Percentiles rank a stretch among this genome's conserved stretches.
phyloP scores from a whole-genome alignment of 2,797 vertebrate genomes.

The Helicolenus hilgendorfi region DNA sequence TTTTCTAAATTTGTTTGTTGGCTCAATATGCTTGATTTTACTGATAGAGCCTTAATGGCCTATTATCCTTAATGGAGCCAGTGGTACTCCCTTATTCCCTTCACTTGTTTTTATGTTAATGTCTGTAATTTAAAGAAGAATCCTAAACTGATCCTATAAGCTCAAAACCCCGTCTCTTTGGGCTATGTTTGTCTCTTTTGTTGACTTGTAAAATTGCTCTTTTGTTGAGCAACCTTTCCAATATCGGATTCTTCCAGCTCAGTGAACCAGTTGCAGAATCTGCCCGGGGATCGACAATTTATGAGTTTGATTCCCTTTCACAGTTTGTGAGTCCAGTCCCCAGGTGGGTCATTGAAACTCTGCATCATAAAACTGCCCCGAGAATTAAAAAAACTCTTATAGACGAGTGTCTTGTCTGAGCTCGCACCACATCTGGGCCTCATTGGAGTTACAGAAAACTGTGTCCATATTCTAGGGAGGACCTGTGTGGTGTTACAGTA shows the following conservation, averaged over 20 bases:
- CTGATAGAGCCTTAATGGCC: conserved; percentile 50
- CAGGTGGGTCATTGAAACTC: conserved; percentile 42
- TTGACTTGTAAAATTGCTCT: neutral
- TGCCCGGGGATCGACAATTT: conserved; percentile 36
- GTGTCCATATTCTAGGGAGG: neutral
- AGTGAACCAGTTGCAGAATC: conserved; percentile 14
- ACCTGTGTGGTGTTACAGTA: neutral
- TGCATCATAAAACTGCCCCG: conserved; percentile 52
- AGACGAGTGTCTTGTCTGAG: neutral
- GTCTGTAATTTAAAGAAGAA: conserved; percentile 48
- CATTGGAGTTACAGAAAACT: neutral
- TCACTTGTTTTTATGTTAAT: conserved; percentile 63
- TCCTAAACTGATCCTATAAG: conserved; percentile 38
- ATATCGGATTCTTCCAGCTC: conserved; percentile 3
- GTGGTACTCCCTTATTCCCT: conserved; percentile 39
- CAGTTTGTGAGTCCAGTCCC: conserved; percentile 51
- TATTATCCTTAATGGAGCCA: conserved; percentile 57
- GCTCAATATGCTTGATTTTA: conserved; percentile 45
- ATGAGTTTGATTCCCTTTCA: conserved; percentile 65
- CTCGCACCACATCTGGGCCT: neutral
- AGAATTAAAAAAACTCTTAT: conserved; percentile 44
- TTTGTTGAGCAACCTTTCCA: neutral
- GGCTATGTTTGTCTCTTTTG: conserved; percentile 4
- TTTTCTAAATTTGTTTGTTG: conserved; percentile 51
- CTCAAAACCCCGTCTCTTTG: neutral